Base-by-base conservation (phyloP, 2,888 invertebrate species). In the Troides helena region DNA sequence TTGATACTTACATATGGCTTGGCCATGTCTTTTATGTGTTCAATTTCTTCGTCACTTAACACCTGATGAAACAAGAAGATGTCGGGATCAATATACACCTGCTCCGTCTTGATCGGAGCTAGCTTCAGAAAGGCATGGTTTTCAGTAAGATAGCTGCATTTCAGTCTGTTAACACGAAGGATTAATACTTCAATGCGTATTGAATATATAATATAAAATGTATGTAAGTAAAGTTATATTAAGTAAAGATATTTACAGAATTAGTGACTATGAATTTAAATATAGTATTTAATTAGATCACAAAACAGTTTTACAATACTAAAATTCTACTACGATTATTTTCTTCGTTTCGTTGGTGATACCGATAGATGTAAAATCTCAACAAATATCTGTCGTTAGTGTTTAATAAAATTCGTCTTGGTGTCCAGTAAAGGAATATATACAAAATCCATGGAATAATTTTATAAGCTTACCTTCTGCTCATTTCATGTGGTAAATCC, bases 1-100 rank as follows among this genome's bases (percentile, higher is more conserved):
- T 53, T 53, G 7, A 53, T 8, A 53, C 53, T 1, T n/a, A 53
- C 53, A 10, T 5, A 46, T 36, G 68, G 17, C 65, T 43, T 46
- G 18, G 62, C 62, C 50, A 17, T 8, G 21, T 10, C 39, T 30
- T 99, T 97, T 70, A 99, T 94, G 1, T 95, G 92, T 71, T 95
- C 95, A 70, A 99, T 98, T 87, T 99, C 99, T 0, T 89, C 86
- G 78, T 99, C 98, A 73, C 94, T 95, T 82, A 99, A 94, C n/a
- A 98, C 96, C 74, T 98, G 96, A 83, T 98, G 96, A 88, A 96
- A 99, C 67, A 99, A 92, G 43, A 96, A 95, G 75, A 99, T 95
- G 78, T 95, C 95, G 0, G 99, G 99, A 56, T 96, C 94, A 50
- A 95, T 87, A 65, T 96, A 95, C 78, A 96, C 95, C 85, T 97